Conservation (phyloP, 2,797 vertebrate genomes). For the Lagorchestes hirsutus region DNA sequence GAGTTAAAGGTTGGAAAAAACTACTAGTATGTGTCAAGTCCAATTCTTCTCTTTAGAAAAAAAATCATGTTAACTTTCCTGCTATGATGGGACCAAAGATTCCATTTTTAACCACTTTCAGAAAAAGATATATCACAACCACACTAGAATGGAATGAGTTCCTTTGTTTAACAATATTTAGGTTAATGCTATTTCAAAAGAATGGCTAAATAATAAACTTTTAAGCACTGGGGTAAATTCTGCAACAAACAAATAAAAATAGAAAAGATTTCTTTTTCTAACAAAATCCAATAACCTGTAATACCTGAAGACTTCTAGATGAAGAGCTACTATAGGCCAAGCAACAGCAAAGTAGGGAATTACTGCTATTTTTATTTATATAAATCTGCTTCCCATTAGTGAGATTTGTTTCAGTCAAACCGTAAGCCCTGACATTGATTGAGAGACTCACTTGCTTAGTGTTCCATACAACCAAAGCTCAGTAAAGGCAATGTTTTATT, state of each 20-base stretch:
- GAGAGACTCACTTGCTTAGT: not conserved
- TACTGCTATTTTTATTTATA: not conserved
- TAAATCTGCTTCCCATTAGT: not conserved
- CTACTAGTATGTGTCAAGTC: not conserved
- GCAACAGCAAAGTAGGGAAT: not conserved
- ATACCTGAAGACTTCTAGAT: not conserved
- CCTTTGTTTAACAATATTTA: not conserved
- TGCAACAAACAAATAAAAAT: not conserved
- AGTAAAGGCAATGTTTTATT: not conserved
- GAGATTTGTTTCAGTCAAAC: not conserved
- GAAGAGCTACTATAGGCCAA: not conserved
- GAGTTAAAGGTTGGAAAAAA: not conserved
- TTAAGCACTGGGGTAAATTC: not conserved
- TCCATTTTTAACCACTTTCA: not conserved
- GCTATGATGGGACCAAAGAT: not conserved
- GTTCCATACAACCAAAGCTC: not conserved
- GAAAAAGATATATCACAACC: not conserved
- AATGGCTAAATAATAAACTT: not conserved
- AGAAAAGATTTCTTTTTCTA: not conserved
- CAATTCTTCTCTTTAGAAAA: not conserved
- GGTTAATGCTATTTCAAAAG: slow-evolving; percentile 17
- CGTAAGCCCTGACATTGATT: not conserved
- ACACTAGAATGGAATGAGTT: not conserved
- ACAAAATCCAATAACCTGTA: not conserved
- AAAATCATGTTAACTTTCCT: not conserved